Evolutionary conservation across 2,888 invertebrate genomes (phyloP), one percentile per base, ranked within the genome.

Genomic region (Hypolimnas misippus): DNA sequence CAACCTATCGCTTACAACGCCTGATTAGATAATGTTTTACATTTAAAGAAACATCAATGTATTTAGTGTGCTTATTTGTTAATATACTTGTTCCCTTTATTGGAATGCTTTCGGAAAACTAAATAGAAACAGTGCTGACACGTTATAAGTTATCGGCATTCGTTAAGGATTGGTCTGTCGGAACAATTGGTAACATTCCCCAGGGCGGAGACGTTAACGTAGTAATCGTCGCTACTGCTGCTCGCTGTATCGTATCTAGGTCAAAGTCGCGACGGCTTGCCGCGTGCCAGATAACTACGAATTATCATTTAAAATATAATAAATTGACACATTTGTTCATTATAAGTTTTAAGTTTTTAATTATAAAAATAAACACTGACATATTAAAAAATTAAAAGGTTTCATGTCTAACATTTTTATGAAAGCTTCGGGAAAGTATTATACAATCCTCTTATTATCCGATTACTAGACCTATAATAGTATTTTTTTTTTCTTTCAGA

Each of bases 251-350:
- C 70, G 73, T 67, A 86, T 84, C 77, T 88, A 76, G 87, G 87
- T 87, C 87, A 88, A 88, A 87, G 86, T 86, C 87, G 77, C 77
- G 74, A 75, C 76, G 77, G 70, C 73, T 73, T 70, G 74, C 75
- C 76, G 76, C 75, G 75, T 76, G 78, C 75, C 75, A 76, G 74
- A 78, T 73, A 83, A 81, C 40, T 79, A 77, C 76, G 70, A 67
- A 70, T n/a, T 64, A 66, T 63, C 57, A 59, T 63, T 57, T 19
- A 53, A 63, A 57, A 52, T 51, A 33, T 51, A 52, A 60, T 49
- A 50, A 56, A 40, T 29, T 38, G 38, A 21, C 49, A 42, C 42
- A 40, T 44, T 44, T 19, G 4, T 44, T 12, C 12, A 17, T 12
- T 19, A 17, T n/a, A n/a, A n/a, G n/a, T n/a, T n/a, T n/a, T n/a